Evolutionary conservation across 2,797 vertebrate species (phyloP), one percentile per base, ranked within the genome.

Genomic region (Okamejei kenojei): DNA sequence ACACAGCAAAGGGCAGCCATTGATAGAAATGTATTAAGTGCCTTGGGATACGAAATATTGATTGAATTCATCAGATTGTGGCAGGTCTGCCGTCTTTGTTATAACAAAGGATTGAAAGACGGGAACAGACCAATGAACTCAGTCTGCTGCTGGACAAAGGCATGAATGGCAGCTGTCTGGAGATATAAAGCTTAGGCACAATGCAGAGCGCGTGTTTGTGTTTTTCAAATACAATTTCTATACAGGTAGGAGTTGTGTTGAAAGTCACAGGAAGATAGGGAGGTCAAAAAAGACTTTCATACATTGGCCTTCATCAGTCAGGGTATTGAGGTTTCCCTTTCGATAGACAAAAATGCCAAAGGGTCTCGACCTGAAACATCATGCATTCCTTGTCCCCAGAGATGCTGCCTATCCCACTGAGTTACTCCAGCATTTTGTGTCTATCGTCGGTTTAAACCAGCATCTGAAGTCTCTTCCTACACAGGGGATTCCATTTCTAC

Each of bases 71-170:
- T 86, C 9, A 29, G 26, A 5, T 0, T 86, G 2, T 63, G 82
- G 13, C 17, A 29, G n/a, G 61, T 45, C 45, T 45, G 45, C 45
- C 45, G 45, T 86, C 11, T n/a, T 17, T 63, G 32, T 45, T 80
- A 15, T 45, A 45, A 80, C 17, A 8, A 45, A 7, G 17, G 15
- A 80, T 80, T 35, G 35, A 7, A 7, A 19, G 35, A 19, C 78
- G 58, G 80, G 11, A 63, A 29, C 11, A n/a, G 26, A n/a, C 54
- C 29, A n/a, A 26, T 86, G 58, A 63, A 29, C 13, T 84, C 80
- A 95, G 96, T 95, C 95, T 95, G 93, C 97, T 96, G 95, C 96
- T 94, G 96, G 96, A 96, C 96, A 97, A 97, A 96, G 95, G 95
- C 93, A 93, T 94, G 96, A 95, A 94, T 93, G 96, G 95, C 96